A percentile compares a stretch with the other conserved stretches of the same genome.
phyloP scores from a whole-genome alignment of 2,888 invertebrate genomes.

The Sphinx pinastri region DNA sequence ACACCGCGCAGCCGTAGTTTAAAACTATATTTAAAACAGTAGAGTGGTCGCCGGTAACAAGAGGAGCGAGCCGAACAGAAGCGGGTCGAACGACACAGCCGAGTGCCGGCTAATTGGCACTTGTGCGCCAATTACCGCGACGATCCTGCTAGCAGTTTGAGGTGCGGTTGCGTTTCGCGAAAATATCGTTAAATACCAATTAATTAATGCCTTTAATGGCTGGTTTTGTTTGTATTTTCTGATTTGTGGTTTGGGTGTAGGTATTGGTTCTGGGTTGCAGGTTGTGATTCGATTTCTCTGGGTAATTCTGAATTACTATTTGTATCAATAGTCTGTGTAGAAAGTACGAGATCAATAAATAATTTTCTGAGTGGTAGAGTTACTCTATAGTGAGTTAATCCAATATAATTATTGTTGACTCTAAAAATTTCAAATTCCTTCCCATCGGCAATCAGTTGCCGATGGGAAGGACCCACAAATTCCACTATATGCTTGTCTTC shows the following conservation, averaged over 20 bases:
- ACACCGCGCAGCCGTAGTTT: constrained; percentile 15
- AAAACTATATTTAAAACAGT: constrained; percentile 50
- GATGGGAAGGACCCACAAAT: too few relatives aligned
- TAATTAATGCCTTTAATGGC: neutral
- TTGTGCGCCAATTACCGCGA: constrained; percentile 75
- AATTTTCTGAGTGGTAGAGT: too few relatives aligned
- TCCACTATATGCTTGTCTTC: too few relatives aligned
- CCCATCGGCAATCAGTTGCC: too few relatives aligned
- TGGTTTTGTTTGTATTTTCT: neutral
- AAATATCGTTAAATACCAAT: constrained; percentile 15
- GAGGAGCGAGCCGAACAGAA: constrained; percentile 58
- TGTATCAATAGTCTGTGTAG: too few relatives aligned
- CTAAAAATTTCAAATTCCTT: too few relatives aligned
- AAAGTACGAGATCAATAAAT: too few relatives aligned
- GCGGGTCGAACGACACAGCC: constrained; percentile 61
- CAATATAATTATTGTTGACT: too few relatives aligned
- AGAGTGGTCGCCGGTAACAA: constrained; percentile 46
- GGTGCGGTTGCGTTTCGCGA: constrained; percentile 21
- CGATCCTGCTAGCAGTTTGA: constrained; percentile 46
- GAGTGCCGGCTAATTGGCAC: constrained; percentile 76
- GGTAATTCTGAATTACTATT: too few relatives aligned
- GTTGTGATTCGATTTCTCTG: too few relatives aligned
- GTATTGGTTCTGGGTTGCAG: too few relatives aligned
- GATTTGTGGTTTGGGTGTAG: neutral
- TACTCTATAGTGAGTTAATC: too few relatives aligned